Conservation (phyloP, 1,140 invertebrate genomes). For the Drosophila pectinifera region DNA sequence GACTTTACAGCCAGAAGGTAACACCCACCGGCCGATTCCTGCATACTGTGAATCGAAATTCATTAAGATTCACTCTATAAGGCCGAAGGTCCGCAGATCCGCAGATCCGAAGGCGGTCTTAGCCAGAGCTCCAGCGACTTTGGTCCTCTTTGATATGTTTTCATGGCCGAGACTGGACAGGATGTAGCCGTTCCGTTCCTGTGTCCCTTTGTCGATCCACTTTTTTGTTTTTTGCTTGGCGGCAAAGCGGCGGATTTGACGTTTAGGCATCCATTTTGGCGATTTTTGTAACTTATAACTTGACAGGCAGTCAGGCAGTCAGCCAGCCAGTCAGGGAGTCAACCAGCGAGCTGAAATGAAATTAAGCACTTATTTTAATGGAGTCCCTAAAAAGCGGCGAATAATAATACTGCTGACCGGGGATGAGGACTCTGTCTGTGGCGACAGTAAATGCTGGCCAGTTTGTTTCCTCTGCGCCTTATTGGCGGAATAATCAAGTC, state of each 20-base stretch:
- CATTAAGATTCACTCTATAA: constrained; percentile 81
- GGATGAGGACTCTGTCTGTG: constrained; percentile 9
- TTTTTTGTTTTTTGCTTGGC: constrained; percentile 19
- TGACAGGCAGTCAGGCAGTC: constrained; percentile 44
- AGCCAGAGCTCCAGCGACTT: constrained; percentile 3
- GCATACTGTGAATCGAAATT: constrained; percentile 73
- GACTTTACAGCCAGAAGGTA: constrained; percentile 79
- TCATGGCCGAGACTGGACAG: constrained; percentile 32
- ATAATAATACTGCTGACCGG: constrained; percentile 10
- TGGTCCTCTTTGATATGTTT: constrained; percentile 34
- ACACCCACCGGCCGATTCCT: constrained; percentile 73
- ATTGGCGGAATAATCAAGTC: constrained; percentile 58
- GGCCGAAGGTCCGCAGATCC: constrained; percentile 40
- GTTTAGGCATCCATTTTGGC: constrained; percentile 65
- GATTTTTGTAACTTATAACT: constrained; percentile 69
- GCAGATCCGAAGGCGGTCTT: constrained; percentile 25
- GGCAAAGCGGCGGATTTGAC: constrained; percentile 42
- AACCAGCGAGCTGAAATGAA: constrained; percentile 53
- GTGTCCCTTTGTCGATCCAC: constrained; percentile 27
- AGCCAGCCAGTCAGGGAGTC: constrained; percentile 5
- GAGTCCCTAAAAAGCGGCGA: constrained; percentile 58
- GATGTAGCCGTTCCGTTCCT: constrained; percentile 42
- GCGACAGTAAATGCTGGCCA: constrained; percentile 46
- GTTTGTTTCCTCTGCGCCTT: constrained; percentile 24
- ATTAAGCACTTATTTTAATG: constrained; percentile 78